Evolutionary conservation across 1,140 invertebrate genomes (phyloP), one percentile per base, ranked within the genome.

Genomic region (Drosophila guanche): DNA sequence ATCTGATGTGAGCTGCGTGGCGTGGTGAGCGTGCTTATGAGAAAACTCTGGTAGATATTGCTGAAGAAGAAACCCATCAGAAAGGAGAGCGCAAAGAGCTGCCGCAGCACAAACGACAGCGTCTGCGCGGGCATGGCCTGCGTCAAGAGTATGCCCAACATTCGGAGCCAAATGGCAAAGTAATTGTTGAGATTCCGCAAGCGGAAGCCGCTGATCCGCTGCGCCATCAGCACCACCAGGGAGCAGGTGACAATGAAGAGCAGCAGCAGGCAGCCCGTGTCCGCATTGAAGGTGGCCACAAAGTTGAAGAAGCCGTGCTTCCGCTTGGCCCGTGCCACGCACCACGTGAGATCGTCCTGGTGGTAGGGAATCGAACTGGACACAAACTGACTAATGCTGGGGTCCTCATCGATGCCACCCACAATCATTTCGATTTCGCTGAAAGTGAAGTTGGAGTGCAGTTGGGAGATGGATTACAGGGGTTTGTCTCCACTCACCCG

Each of bases 321-420:
- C 0, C 75, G 72, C 16, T 86, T 71, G 0, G 90, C 90, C 45
- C 62, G 83, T 5, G 89, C 77, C 45, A 91, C 90, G 37, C 90
- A 91, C 90, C 90, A 91, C 1, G 90, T 91, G n/a, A 91, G 63
- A 7, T 91, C 90, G 20, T 91, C 90, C 71, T 91, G 90, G 23
- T 79, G 74, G 43, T 91, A 91, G 0, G 90, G 72, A 5, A 88
- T 76, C n/a, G 83, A 76, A 37, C 83, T 86, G 14, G 90, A 91
- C 0, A 91, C 79, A 7, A 66, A 90, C 37, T 89, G 90, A 23
- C 86, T 91, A 1, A 90, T 79, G 48, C 83, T 86, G 1, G 90
- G 90, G 59, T 91, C 90, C 47, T 91, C 90, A 40, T 89, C 86
- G 6, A 91, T 90, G 33, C 90, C 90, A 10, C 90, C 90, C 1